These are phyloP conservation scores for Peromyscus polionotus DNA, from an alignment of 2,113 vertebrate species.

Conservation along the genomic window DNA sequence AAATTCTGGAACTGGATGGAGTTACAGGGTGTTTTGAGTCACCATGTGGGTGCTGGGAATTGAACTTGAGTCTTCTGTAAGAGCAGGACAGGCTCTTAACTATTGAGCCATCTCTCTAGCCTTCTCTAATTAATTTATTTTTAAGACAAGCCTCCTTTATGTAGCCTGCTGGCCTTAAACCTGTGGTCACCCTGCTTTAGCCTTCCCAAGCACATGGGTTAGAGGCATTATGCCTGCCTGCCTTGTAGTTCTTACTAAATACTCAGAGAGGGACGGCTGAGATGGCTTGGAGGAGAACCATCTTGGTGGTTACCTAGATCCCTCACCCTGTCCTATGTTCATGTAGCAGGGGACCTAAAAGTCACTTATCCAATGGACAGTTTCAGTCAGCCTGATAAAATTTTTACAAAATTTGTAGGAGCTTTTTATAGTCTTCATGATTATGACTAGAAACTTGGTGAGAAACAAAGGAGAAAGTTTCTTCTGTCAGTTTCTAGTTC, in stretches of 20 bases:
- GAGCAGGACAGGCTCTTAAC: not conserved
- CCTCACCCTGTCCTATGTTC: not conserved
- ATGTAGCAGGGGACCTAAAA: not conserved
- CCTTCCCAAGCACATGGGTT: not conserved
- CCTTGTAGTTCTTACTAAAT: constrained; percentile 24
- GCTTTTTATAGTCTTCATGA: constrained; percentile 47
- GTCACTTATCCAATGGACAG: not conserved
- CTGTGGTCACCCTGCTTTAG: not conserved
- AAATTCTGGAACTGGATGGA: not conserved
- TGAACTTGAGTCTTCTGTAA: not conserved
- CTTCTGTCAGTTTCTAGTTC: not conserved
- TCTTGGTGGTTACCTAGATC: not conserved
- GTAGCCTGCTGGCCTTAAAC: not conserved
- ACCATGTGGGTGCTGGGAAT: not conserved
- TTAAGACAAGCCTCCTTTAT: not conserved
- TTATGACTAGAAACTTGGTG: not conserved
- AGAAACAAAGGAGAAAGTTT: not conserved
- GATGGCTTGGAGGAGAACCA: not conserved
- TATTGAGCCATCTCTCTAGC: not conserved
- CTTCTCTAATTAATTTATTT: not conserved
- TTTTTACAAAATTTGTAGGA: not conserved
- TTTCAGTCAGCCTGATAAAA: not conserved
- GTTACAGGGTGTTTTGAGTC: not conserved
- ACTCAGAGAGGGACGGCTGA: not conserved
- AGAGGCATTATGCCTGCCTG: not conserved